Base-by-base conservation (phyloP, 37 sponge, comb jelly and placozoan genomes). In the Haliclona indistincta region DNA sequence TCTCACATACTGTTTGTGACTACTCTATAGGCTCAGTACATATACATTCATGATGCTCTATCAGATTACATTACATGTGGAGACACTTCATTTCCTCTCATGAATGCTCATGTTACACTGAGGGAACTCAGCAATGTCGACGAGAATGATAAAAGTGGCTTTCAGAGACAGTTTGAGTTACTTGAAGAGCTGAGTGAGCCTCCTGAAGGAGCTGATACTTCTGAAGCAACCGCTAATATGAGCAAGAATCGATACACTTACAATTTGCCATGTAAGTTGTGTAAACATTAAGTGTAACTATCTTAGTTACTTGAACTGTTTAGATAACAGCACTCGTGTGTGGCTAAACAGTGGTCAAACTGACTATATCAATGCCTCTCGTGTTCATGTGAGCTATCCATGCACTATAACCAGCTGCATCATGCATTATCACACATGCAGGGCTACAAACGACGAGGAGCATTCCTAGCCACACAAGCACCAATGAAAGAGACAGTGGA, bases 351-450 rank as follows among this genome's bases (percentile, higher is more conserved):
- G 78, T 55, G 38, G 42, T 34, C 32, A 69, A 68, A 43, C 89
- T 2, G 89, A 83, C 45, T 89, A 89, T 56, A 89, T 89, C n/a
- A 89, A 89, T 67, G 89, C 84, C 47, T 83, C 80, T 36, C 79
- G 54, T 43, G 63, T 89, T 10, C 79, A 83, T 77, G 89, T 89
- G 56, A 73, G 89, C 23, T 22, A 30, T 11, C n/a, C n/a, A n/a
- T n/a, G 11, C 22, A 25, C 23, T n/a, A n/a, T n/a, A n/a, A n/a
- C n/a, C n/a, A n/a, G n/a, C n/a, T n/a, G n/a, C n/a, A n/a, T n/a
- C n/a, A n/a, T n/a, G n/a, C n/a, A n/a, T n/a, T n/a, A n/a, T n/a
- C n/a, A n/a, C n/a, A n/a, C n/a, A n/a, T 64, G 43, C 58, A 85
- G 86, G 86, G 86, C 20, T 85, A 85, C 80, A 85, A 85, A 43